phyloP scores from a whole-genome alignment of 2,888 invertebrate genomes.

The Leptinotarsa juncta region DNA sequence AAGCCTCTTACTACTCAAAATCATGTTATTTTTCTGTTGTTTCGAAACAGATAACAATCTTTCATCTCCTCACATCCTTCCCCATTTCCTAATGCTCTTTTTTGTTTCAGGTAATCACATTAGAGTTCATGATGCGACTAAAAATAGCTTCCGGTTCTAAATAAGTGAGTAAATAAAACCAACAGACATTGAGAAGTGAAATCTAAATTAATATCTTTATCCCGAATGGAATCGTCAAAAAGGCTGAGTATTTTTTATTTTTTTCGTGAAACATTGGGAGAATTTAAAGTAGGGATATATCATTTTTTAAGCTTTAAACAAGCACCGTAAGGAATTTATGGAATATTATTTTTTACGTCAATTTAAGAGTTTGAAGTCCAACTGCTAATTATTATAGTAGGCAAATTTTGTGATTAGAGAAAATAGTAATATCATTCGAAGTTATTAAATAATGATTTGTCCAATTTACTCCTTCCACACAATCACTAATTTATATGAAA shows the following conservation, averaged over 20 bases:
- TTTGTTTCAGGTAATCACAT: constrained; percentile 21
- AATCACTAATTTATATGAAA: too few species aligned
- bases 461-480: too few species aligned
- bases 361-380: neutral
- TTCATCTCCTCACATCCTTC: constrained; percentile 10
- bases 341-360: neutral
- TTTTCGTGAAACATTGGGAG: neutral
- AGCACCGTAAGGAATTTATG: neutral
- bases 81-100: constrained; percentile 5
- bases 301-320: neutral
- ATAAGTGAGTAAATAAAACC: constrained; percentile 19
- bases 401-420: too few species aligned
- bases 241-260: neutral
- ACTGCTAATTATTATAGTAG: too few species aligned
- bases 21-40: neutral
- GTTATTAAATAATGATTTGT: too few species aligned
- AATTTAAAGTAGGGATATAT: constrained; percentile 5
- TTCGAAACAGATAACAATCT: neutral
- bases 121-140: constrained; percentile 8
- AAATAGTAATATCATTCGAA: too few species aligned
- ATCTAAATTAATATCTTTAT: constrained; percentile 11
- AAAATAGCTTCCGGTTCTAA: constrained; percentile 16
- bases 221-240: neutral
- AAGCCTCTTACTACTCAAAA: neutral
- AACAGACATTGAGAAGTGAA: constrained; percentile 4